Conservation (phyloP, 1,140 invertebrate species). For the Hermatobates lingyangjiaoensis region DNA sequence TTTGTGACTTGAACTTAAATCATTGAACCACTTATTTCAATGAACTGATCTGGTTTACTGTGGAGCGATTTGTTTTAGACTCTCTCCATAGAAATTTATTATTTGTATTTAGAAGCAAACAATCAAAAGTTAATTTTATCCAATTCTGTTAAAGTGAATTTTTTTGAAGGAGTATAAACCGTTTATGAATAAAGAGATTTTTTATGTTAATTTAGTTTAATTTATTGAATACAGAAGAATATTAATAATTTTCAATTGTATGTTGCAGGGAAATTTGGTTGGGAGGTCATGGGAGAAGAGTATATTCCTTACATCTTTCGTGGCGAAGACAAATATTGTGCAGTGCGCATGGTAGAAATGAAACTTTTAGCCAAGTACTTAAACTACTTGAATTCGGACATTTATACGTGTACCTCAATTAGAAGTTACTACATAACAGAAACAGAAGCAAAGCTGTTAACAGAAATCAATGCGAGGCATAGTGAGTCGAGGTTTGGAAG, state of each 20-base stretch:
- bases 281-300: constrained; percentile 64
- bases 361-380: constrained; percentile 72
- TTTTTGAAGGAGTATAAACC: too few species aligned
- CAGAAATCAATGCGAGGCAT: constrained; percentile 84
- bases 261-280: constrained; percentile 61
- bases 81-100: too few species aligned
- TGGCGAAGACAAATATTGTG: constrained; percentile 59
- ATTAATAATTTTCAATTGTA: background rate
- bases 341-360: constrained; percentile 76
- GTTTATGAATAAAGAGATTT: too few species aligned
- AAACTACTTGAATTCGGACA: constrained; percentile 58
- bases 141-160: too few species aligned
- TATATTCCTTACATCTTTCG: constrained; percentile 77
- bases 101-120: too few species aligned
- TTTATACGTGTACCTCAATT: constrained; percentile 73
- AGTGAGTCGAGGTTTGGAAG: constrained; percentile 78
- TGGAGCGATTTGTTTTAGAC: too few species aligned
- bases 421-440: constrained; percentile 85
- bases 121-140: too few species aligned
- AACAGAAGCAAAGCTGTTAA: constrained; percentile 69
- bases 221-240: too few species aligned
- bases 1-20: too few species aligned
- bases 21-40: too few species aligned
- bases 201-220: too few species aligned
- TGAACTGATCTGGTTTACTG: too few species aligned